These are phyloP conservation scores for Zaprionus kolodkinae DNA, from an alignment of 1,140 invertebrate genomes.

Conservation along the genomic window DNA sequence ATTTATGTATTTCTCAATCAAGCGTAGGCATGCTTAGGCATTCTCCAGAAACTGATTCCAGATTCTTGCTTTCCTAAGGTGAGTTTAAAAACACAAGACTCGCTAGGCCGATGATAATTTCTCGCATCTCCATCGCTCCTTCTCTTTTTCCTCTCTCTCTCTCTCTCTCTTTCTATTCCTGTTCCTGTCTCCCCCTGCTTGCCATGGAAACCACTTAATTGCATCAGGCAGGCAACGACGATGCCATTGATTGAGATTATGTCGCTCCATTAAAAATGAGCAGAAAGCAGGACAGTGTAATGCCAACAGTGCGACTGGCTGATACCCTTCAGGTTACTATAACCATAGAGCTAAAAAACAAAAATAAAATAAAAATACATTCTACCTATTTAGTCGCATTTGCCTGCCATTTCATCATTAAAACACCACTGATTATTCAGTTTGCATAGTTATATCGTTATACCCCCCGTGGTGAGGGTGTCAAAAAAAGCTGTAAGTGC, in stretches of 20 bases:
- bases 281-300: background rate
- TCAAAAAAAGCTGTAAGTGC: conserved; percentile 5
- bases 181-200: background rate
- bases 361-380: too few relatives aligned
- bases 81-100: background rate
- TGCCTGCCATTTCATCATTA: too few relatives aligned
- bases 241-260: conserved; percentile 38
- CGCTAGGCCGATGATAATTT: too few relatives aligned
- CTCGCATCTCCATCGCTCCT: too few relatives aligned
- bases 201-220: conserved; percentile 32
- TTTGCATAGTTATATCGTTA: background rate
- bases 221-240: conserved; percentile 28
- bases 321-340: background rate
- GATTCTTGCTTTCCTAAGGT: background rate
- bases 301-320: background rate
- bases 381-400: too few relatives aligned
- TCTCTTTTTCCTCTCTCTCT: too few relatives aligned
- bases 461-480: background rate
- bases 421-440: too few relatives aligned
- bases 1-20: background rate
- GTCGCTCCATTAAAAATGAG: conserved; percentile 36
- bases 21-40: background rate
- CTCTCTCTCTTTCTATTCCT: too few relatives aligned
- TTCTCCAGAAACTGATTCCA: too few relatives aligned
- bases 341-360: too few relatives aligned